A percentile compares a stretch with the other conserved stretches of the same genome.
Evolutionary conservation across 2,888 invertebrate species (phyloP).

Genomic region (Caradrina kadenii): DNA sequence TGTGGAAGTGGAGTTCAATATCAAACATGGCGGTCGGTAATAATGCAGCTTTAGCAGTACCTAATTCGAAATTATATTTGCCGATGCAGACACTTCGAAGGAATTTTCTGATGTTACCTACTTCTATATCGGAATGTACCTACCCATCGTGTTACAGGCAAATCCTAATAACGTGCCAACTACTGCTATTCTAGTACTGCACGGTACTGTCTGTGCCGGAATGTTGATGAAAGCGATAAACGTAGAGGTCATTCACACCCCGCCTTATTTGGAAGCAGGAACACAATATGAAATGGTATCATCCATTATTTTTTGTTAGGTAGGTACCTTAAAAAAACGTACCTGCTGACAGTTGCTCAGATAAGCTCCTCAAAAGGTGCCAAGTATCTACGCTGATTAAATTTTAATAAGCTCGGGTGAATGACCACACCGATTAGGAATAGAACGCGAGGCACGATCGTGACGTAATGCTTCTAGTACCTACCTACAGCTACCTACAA

Average conservation of each 20-base stretch:
- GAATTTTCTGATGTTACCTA: conserved; percentile 45
- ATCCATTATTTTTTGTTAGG: conserved; percentile 56
- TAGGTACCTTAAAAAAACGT: conserved; percentile 33
- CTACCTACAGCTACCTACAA: conserved; percentile 29
- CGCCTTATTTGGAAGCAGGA: conserved; percentile 50
- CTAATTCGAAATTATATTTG: background rate
- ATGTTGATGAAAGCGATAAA: conserved; percentile 81
- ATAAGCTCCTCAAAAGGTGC: conserved; percentile 55
- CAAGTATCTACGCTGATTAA: conserved; percentile 62
- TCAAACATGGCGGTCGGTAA: too few species aligned
- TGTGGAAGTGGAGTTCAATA: too few species aligned
- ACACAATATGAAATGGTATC: conserved; percentile 19
- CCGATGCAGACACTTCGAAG: conserved; percentile 28
- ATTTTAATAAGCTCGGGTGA: conserved; percentile 76
- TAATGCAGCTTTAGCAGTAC: too few species aligned
- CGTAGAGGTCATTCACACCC: conserved; percentile 78
- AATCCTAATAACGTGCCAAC: conserved; percentile 64
- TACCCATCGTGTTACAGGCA: conserved; percentile 50
- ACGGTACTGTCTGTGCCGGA: conserved; percentile 68
- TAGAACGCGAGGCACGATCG: conserved; percentile 67
- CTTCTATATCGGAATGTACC: conserved; percentile 47
- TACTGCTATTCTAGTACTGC: conserved; percentile 67
- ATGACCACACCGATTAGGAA: conserved; percentile 78
- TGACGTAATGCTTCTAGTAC: conserved; percentile 67
- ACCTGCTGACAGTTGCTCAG: conserved; percentile 54